Evolutionary conservation across 35 echinoderm and acorn worm genomes (phyloP).

Genomic region (Heliocidaris tuberculata): DNA sequence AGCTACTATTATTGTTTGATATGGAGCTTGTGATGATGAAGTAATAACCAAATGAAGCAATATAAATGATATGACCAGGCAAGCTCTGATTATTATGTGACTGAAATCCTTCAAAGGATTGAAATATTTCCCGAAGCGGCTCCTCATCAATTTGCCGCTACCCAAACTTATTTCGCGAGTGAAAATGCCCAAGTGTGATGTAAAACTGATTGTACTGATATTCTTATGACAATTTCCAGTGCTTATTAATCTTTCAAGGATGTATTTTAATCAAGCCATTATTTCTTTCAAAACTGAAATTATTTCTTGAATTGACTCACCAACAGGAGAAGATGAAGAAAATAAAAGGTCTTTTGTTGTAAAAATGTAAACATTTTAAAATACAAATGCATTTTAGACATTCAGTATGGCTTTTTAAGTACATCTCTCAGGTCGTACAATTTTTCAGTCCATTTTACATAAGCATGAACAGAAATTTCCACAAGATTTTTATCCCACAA

Average conservation of each 20-base stretch:
- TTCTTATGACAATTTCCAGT: neutral
- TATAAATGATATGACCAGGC: neutral
- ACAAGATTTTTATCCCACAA: neutral
- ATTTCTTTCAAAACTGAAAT: neutral
- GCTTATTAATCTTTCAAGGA: neutral
- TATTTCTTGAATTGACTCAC: neutral
- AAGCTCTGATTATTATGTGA: neutral
- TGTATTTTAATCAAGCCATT: neutral
- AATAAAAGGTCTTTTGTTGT: too few species aligned
- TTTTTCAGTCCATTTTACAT: neutral
- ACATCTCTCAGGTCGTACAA: neutral
- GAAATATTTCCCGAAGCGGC: neutral
- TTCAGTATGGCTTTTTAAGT: neutral
- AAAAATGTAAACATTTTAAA: too few species aligned
- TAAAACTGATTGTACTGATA: neutral
- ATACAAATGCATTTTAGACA: too few species aligned
- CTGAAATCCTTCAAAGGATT: neutral
- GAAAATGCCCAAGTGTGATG: neutral
- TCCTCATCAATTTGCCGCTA: neutral
- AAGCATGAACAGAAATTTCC: neutral
- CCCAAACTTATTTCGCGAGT: neutral
- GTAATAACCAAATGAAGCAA: neutral
- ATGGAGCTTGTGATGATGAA: neutral
- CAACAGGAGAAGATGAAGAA: neutral
- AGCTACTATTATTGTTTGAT: neutral